Percentiles rank a stretch among this genome's conserved stretches.
These are phyloP conservation scores for Drosophila kohkoa DNA, from an alignment of 1,140 invertebrate genomes.

Conservation along the genomic window DNA sequence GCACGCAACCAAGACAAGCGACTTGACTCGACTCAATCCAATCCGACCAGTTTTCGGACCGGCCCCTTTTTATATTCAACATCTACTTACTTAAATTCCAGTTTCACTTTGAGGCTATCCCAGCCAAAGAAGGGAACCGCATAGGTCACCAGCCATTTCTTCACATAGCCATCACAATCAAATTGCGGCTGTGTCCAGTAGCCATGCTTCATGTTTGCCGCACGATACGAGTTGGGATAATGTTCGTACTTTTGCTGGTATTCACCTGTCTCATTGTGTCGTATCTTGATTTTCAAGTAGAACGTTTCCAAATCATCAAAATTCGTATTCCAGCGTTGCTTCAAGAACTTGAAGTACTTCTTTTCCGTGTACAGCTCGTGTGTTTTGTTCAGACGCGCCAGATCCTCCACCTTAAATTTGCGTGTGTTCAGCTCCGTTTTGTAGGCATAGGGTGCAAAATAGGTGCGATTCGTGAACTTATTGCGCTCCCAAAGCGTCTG, in stretches of 20 bases:
- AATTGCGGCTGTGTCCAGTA: conserved; percentile 97
- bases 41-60: conserved; percentile 32
- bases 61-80: conserved; percentile 3
- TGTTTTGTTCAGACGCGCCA: conserved; percentile 92
- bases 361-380: conserved; percentile 94
- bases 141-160: conserved; percentile 98
- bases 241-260: conserved; percentile 94
- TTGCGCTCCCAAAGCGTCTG: conserved; percentile 98
- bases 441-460: conserved; percentile 98
- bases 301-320: conserved; percentile 96
- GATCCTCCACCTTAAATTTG: conserved; percentile 95
- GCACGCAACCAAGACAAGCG: conserved; percentile 57
- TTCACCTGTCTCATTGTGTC: conserved; percentile 94
- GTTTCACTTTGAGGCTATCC: conserved; percentile 95
- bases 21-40: neutral
- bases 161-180: conserved; percentile 96
- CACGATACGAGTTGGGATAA: conserved; percentile 95
- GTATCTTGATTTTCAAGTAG: conserved; percentile 96
- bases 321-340: conserved; percentile 97
- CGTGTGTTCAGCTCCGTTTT: conserved; percentile 92
- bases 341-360: conserved; percentile 94
- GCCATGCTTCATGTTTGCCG: conserved; percentile 94
- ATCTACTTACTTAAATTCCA: conserved; percentile 96
- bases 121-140: conserved; percentile 98
- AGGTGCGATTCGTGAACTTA: conserved; percentile 96